Base-by-base conservation (phyloP, 2,797 vertebrate species). In the Anguilla anguilla region DNA sequence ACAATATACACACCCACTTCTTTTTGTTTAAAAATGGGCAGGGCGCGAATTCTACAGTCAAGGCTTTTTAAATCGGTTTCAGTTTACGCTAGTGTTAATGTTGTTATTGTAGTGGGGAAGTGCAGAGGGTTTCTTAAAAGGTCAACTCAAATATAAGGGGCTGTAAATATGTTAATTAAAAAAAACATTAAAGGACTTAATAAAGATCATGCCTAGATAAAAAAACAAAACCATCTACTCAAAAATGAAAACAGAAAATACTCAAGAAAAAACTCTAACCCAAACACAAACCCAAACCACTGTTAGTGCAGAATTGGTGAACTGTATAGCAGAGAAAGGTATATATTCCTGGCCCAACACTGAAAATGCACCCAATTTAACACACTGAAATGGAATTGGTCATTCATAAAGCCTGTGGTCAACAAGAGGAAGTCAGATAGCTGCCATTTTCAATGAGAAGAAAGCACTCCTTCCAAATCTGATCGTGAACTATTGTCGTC, bases 261-360 rank as follows among this genome's bases (percentile, higher is more conserved):
- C 49, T 53, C 31, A 82, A 69, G 15, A 64, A 85, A 74, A 64
- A 85, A 77, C 72, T 13, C 90, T 91, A 94, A 94, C 93, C 89
- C 91, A 93, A 95, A 93, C 90, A 91, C 91, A 90, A 77, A 83
- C 55, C 72, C 86, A 90, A 90, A 88, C 85, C 87, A 90, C 87
- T 84, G 83, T 89, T 89, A 93, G 92, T 94, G 94, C 92, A 93
- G 92, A 91, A 90, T 90, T 86, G 90, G 92, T 90, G 89, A 92
- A 91, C 91, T 94, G 95, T 95, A 96, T 95, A 95, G 94, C 95
- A 94, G 93, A 94, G 91, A 91, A 92, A 93, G 92, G 91, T 92
- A 92, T 90, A 94, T 93, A 95, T 94, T 90, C 92, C 90, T 72
- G 93, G 93, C 94, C 35, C 46, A 69, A 2, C 46, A 43, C 31